Conservation (phyloP, 2,888 invertebrate genomes). For the Saturnia japonica region DNA sequence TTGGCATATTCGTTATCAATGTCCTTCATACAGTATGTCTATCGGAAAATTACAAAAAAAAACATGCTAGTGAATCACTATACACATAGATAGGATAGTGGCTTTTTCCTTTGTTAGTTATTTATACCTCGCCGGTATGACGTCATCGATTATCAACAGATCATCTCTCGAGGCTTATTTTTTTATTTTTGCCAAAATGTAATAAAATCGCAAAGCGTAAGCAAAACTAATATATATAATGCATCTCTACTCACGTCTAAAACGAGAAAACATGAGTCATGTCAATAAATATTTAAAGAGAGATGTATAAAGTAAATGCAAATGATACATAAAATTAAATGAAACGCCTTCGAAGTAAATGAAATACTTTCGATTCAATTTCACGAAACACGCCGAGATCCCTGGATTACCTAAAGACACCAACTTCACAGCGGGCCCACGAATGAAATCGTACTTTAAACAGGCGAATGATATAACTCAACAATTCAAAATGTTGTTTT, state of each 20-base stretch:
- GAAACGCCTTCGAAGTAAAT: constrained; percentile 11
- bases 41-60: too few species aligned
- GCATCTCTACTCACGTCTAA: background rate
- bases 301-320: constrained; percentile 12
- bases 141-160: too few species aligned
- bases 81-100: too few species aligned
- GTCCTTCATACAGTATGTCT: too few species aligned
- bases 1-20: too few species aligned
- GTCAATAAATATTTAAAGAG: background rate
- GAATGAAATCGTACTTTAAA: background rate
- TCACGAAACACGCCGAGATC: background rate
- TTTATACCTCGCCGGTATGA: too few species aligned
- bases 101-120: too few species aligned
- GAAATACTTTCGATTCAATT: constrained; percentile 11
- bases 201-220: background rate
- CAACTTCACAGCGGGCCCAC: background rate
- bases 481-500: background rate
- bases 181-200: too few species aligned
- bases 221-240: background rate
- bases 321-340: constrained; percentile 9
- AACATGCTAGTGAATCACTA: too few species aligned
- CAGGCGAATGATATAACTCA: background rate
- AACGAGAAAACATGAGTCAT: background rate
- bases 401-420: background rate
- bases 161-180: too few species aligned